These are phyloP conservation scores for Anguilla megastoma DNA, from an alignment of 2,797 vertebrate species.

Conservation along the genomic window DNA sequence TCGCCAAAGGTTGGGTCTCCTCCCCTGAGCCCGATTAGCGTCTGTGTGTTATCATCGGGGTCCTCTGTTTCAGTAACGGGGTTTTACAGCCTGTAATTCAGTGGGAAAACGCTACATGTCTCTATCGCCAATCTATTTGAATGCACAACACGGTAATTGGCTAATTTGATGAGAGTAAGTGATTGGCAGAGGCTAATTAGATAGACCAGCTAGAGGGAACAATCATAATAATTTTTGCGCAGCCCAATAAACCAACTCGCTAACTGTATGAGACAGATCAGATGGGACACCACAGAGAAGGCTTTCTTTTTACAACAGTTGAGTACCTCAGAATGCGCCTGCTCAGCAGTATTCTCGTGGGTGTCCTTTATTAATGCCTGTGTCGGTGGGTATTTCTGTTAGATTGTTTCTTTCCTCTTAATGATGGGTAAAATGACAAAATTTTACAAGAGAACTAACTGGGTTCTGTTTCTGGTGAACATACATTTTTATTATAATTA, in stretches of 20 bases:
- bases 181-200: background rate
- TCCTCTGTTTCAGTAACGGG: background rate
- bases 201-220: background rate
- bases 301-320: background rate
- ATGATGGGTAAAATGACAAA: background rate
- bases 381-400: background rate
- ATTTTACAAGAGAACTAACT: background rate
- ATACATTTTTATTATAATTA: background rate
- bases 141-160: background rate
- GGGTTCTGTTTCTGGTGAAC: background rate
- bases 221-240: background rate
- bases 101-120: background rate
- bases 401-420: background rate
- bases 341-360: background rate
- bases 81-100: background rate
- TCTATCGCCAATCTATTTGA: background rate
- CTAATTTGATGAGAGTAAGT: background rate
- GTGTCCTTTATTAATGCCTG: background rate
- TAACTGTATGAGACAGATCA: background rate
- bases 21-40: background rate
- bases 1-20: constrained; percentile 87
- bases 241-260: background rate
- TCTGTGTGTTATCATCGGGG: background rate
- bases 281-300: background rate
- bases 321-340: background rate